Base-by-base conservation (phyloP, 2,113 vertebrate genomes). In the Chascanopsetta lugubris region DNA sequence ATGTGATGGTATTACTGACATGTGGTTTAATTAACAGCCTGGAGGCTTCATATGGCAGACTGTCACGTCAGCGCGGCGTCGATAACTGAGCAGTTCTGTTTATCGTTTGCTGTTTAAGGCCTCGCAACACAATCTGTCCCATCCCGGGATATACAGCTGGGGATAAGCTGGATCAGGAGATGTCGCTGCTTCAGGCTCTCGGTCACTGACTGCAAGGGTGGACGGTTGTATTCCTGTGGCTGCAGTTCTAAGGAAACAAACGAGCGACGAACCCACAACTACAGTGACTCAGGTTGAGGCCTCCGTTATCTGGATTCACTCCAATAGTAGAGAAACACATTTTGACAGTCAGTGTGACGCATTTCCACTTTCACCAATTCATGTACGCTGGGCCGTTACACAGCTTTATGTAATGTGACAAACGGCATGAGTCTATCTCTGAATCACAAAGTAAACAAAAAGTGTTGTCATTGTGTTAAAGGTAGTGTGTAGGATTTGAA, bases 21-120 rank as follows among this genome's bases (percentile, higher is more conserved):
- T 67, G 12, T 63, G 47, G 45, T 45, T 8, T 26, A 45, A 69
- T 75, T 34, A 60, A 22, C 43, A 47, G 45, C 29, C 49, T 50
- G 32, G 25, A 53, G 48, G 26, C 34, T 63, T 0, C 25, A 10
- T 24, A 10, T 51, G 50, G 34, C 36, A 29, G 4, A 51, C 5
- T 32, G 50, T 25, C 42, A 50, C 15, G 25, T 24, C 27, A n/a
- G 13, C 5, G 21, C 30, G 24, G 2, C 13, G 29, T 54, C 26
- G 69, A 58, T 69, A 42, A 55, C 20, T 10, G 34, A 32, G 45
- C 3, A 5, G 24, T 27, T 49, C 6, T 45, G 11, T 59, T 42
- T 27, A 18, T 59, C 0, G 12, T 45, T 21, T 34, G n/a, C 26
- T 17, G 10, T 46, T 53, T 20, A 46, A n/a, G 24, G 7, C 22